Evolutionary conservation across 1,140 invertebrate species (phyloP), one percentile per base, ranked within the genome.

Genomic region (Drosophila ananassae): DNA sequence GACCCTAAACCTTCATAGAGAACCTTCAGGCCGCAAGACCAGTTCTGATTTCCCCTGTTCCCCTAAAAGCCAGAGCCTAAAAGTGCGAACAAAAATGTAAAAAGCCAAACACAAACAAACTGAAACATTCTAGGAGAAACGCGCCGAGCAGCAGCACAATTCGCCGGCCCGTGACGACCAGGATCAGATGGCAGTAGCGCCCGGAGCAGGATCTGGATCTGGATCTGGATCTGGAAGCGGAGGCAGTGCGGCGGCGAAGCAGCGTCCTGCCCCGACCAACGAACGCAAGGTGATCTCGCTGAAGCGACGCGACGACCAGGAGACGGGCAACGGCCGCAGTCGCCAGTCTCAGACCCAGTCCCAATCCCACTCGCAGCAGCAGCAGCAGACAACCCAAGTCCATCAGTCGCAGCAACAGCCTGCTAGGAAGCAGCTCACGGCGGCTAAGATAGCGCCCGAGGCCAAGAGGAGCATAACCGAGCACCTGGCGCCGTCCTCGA

Each of bases 241-340:
- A 13, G 54, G 41, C 46, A 54, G 53, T 22, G 46, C 30, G 25
- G 73, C 78, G 46, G 74, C 75, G 37, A 91, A 90, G 44, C 66
- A 80, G 34, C 73, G 73, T 13, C 74, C 74, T n/a, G 73, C 73
- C 34, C 73, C 30, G 34, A 1, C 6, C 10, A 72, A 71, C 10
- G 90, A 92, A 22, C 89, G 83, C 46, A 92, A 92, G 55, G 77
- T 92, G 17, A 92, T 92, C 41, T 91, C 90, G 7, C 37, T 92
- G 9, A 92, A 92, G 57, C 87, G 91, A 41, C 81, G 89, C 46
- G 75, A 90, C 10, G 79, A 90, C 3, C 32, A 46, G n/a, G 73
- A 89, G 55, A 22, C 54, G 10, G 55, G 67, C 46, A 81, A 41
- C 9, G 46, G 39, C 1, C 66, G 69, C 44, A 55, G 34, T 30